A percentile compares a stretch with the other conserved stretches of the same genome.
Evolutionary conservation across 2,888 invertebrate species (phyloP).

Genomic region (Ornithoptera alexandrae): DNA sequence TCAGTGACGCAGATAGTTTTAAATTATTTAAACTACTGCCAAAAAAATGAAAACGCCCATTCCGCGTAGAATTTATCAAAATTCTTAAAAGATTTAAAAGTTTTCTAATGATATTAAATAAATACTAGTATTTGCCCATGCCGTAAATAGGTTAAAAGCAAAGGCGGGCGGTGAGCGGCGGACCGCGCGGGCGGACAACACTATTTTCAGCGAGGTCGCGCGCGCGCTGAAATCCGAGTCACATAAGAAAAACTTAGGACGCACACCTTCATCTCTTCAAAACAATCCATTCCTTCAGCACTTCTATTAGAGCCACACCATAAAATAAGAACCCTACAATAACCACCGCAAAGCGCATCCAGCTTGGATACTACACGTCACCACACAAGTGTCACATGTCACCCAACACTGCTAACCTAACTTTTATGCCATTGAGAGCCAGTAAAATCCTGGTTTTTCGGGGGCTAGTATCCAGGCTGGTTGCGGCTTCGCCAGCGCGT

Average conservation of each 20-base stretch:
- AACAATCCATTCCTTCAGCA: constrained; percentile 5
- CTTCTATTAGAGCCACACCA: constrained; percentile 30
- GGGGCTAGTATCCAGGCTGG: constrained; percentile 57
- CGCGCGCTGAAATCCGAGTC: constrained; percentile 74
- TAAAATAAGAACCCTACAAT: constrained; percentile 28
- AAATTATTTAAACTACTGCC: constrained; percentile 7
- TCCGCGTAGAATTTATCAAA: constrained; percentile 69
- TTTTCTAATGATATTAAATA: constrained; percentile 78
- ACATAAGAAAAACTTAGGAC: constrained; percentile 46
- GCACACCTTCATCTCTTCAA: constrained; percentile 20
- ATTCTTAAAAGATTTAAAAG: constrained; percentile 68
- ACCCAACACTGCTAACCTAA: constrained; percentile 47
- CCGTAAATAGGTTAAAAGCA: constrained; percentile 74
- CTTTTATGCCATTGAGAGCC: constrained; percentile 35
- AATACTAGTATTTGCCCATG: constrained; percentile 69
- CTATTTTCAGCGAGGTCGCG: constrained; percentile 78
- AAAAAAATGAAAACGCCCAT: constrained; percentile 38
- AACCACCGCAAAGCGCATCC: constrained; percentile 47
- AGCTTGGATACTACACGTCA: constrained; percentile 55
- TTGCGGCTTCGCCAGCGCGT: constrained; percentile 42
- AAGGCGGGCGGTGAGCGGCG: constrained; percentile 37
- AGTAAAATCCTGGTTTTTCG: constrained; percentile 36
- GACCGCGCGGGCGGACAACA: constrained; percentile 48
- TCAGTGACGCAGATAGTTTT: constrained; percentile 4
- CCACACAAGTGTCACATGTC: constrained; percentile 38